Conservation (phyloP, 2,797 vertebrate species). For the Scolopax bukidnonensis region DNA sequence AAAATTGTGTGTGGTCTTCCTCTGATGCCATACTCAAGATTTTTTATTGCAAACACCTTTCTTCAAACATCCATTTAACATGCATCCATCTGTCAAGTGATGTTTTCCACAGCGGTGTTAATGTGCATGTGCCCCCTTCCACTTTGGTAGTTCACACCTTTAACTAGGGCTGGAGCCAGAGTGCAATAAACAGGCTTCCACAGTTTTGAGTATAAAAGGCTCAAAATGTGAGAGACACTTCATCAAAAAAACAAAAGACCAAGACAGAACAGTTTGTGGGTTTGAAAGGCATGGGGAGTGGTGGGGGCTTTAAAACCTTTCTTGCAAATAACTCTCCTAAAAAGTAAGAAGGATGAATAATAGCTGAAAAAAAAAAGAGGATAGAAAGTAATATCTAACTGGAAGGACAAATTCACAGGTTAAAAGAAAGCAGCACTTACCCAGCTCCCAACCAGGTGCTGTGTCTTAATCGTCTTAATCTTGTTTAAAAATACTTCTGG, state of each 20-base stretch:
- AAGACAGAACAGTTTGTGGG: background rate
- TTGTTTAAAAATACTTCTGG: constrained; percentile 35
- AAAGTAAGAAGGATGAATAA: background rate
- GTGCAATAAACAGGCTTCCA: constrained; percentile 67
- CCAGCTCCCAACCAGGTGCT: background rate
- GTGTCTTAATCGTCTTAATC: constrained; percentile 27
- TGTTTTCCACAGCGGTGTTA: constrained; percentile 62
- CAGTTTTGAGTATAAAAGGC: constrained; percentile 49
- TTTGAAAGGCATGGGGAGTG: background rate
- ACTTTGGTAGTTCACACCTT: constrained; percentile 69
- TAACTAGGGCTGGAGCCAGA: constrained; percentile 64
- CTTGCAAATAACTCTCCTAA: background rate
- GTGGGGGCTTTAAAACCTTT: background rate
- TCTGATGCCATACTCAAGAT: constrained; percentile 33
- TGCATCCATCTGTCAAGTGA: constrained; percentile 57
- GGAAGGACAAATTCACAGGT: background rate
- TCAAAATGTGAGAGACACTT: constrained; percentile 56
- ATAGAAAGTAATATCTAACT: background rate
- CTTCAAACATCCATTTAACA: constrained; percentile 66
- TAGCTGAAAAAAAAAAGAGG: background rate
- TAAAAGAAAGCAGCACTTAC: background rate
- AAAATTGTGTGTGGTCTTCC: constrained; percentile 37
- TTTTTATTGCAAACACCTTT: constrained; percentile 59
- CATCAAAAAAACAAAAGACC: constrained; percentile 44
- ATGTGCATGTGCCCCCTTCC: constrained; percentile 49